Evolutionary conservation across 2,888 invertebrate genomes (phyloP), one percentile per base, ranked within the genome.

Genomic region (Pseudolycoriella hygida): DNA sequence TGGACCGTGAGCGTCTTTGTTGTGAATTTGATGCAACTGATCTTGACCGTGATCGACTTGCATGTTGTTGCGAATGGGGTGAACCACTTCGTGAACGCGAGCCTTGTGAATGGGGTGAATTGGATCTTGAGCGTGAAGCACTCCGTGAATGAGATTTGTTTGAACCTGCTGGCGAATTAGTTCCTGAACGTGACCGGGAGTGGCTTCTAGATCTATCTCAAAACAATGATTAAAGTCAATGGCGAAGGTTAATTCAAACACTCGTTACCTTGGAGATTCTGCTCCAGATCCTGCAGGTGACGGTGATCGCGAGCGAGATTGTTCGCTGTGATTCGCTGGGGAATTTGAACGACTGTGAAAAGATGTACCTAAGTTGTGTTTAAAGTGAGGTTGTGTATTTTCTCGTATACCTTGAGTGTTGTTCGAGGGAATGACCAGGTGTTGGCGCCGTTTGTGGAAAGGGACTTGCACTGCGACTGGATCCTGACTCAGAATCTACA

Each of bases 401-500:
- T 6, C n/a, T n/a, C 11, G 3, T 8, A 4, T 49, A 50, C 58
- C 54, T 52, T 4, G 54, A 47, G 40, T 52, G 52, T 42, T 51
- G 51, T 31, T 53, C 55, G 11, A 53, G 46, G 8, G 52, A 48
- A 42, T 49, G 50, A 4, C 54, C 56, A 5, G 55, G 55, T 6
- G 56, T 56, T 45, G 45, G 56, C 42, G 51, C 57, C 48, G 52
- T 53, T 52, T 54, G 56, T 5, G 64, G 61, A 6, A 61, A 57
- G 30, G 53, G 57, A 43, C 59, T 56, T 47, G 56, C 55, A 43
- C 52, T 56, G 6, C 40, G 17, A n/a, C 49, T 44, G 45, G 34
- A 34, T 34, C 34, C 34, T 14, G 34, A 34, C 12, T 34, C 34
- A 14, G 34, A 34, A 25, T 25, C 25, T 25, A 25, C 8, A 8